phyloP scores from a whole-genome alignment of 2,797 vertebrate species.

The Aeoliscus strigatus region DNA sequence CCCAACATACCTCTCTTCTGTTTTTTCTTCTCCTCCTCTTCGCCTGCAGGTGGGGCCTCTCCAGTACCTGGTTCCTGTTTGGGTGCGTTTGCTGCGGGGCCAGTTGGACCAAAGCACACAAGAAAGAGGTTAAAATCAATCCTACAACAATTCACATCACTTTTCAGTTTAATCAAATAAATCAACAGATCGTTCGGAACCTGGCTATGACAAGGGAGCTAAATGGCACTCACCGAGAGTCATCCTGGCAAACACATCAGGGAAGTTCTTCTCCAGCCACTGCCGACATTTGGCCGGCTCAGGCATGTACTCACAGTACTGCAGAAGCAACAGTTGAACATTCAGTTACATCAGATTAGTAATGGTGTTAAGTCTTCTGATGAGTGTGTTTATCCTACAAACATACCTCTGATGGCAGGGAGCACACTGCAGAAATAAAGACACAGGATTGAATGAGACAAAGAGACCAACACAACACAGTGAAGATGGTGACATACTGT shows the following conservation, averaged over 20 bases:
- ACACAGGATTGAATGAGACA: neutral
- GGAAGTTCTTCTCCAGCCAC: constrained; percentile 99
- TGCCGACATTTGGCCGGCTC: constrained; percentile 97
- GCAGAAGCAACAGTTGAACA: constrained; percentile 17
- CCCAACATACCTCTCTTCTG: constrained; percentile 87
- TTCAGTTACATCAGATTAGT: too few species aligned
- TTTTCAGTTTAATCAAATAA: too few species aligned
- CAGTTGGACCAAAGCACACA: constrained; percentile 32
- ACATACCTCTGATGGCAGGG: constrained; percentile 90
- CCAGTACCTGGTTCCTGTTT: constrained; percentile 82
- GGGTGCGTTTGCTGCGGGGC: constrained; percentile 78
- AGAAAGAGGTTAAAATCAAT: constrained; percentile 30
- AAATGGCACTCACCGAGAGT: constrained; percentile 82
- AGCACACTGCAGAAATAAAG: constrained; percentile 80
- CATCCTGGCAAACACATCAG: constrained; percentile 93
- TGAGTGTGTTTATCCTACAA: too few species aligned
- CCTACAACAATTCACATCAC: neutral
- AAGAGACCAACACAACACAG: neutral
- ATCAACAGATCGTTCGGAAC: too few species aligned
- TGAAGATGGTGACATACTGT: constrained; percentile 9
- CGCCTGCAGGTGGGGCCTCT: constrained; percentile 81
- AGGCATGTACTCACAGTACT: constrained; percentile 99
- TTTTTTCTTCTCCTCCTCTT: constrained; percentile 98
- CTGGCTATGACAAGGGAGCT: too few species aligned
- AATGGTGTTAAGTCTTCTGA: too few species aligned